These are phyloP conservation scores for Apodemia hepburni DNA, from an alignment of 2,888 invertebrate genomes.

Conservation along the genomic window DNA sequence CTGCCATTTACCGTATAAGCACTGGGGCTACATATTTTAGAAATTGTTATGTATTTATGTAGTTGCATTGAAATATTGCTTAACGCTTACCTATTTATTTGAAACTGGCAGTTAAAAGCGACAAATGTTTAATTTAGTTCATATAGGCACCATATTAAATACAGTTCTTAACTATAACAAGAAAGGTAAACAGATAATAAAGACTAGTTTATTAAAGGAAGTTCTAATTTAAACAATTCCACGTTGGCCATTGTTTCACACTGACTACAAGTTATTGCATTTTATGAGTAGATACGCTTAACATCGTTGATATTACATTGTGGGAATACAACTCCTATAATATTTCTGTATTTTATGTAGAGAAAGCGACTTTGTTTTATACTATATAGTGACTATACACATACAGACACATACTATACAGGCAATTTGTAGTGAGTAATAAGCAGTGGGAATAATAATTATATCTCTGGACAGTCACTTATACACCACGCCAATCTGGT, in stretches of 20 bases:
- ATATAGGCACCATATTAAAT: too few species aligned
- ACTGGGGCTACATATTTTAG: not conserved
- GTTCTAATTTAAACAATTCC: slow-evolving; percentile 20
- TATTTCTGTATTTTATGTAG: too few species aligned
- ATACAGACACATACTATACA: too few species aligned
- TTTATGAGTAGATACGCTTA: slow-evolving; percentile 2
- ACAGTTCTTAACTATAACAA: not conserved
- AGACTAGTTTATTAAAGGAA: not conserved
- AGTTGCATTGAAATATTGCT: slow-evolving; percentile 9
- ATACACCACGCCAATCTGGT: too few species aligned
- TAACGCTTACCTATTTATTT: slow-evolving; percentile 6
- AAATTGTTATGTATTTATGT: slow-evolving; percentile 7
- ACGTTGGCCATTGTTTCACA: slow-evolving; percentile 12
- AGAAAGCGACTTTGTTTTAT: too few species aligned
- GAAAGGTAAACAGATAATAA: not conserved
- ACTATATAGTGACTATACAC: too few species aligned
- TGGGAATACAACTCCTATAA: not conserved
- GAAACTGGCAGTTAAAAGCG: not conserved
- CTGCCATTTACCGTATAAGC: not conserved
- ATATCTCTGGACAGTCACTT: too few species aligned
- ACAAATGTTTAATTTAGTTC: not conserved
- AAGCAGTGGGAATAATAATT: too few species aligned
- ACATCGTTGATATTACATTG: not conserved
- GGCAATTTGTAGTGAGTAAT: too few species aligned
- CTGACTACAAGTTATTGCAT: slow-evolving; percentile 2